Evolutionary conservation across 37 sponge, comb jelly and placozoan species (phyloP).

Genomic region (Halichondria panicea): DNA sequence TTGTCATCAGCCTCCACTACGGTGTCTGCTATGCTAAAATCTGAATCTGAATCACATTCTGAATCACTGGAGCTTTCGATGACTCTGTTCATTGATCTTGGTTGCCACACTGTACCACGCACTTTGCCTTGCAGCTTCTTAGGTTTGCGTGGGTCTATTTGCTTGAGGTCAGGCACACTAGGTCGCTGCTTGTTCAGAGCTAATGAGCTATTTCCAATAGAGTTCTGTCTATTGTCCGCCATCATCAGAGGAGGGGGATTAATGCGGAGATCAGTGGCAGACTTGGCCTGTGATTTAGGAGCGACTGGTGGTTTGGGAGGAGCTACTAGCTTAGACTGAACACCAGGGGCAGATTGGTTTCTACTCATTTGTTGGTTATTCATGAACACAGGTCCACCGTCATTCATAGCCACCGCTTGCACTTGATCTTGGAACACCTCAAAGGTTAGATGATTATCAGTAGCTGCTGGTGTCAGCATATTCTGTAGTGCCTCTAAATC

Average conservation of each 20-base stretch:
- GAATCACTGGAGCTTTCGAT: conserved; percentile 31
- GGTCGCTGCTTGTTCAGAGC: neutral
- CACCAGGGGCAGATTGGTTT: neutral
- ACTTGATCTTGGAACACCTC: neutral
- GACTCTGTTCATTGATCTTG: conserved; percentile 15
- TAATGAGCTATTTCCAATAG: neutral
- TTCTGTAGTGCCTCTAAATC: too few relatives aligned
- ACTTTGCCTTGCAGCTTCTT: neutral
- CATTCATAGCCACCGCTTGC: neutral
- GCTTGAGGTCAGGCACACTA: neutral
- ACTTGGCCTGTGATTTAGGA: neutral
- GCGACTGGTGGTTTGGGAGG: neutral
- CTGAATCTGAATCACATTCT: neutral
- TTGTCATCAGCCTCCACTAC: neutral
- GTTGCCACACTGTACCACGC: conserved; percentile 23
- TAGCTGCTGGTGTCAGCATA: neutral
- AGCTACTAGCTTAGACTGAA: neutral
- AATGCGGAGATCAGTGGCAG: neutral
- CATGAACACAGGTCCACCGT: neutral
- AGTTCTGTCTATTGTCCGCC: neutral
- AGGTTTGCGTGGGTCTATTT: conserved; percentile 4
- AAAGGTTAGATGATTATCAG: too few relatives aligned
- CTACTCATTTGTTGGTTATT: neutral
- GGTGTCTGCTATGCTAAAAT: neutral
- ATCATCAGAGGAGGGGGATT: neutral